phyloP scores from a whole-genome alignment of 2,888 invertebrate genomes.

The Synanthedon myopaeformis region DNA sequence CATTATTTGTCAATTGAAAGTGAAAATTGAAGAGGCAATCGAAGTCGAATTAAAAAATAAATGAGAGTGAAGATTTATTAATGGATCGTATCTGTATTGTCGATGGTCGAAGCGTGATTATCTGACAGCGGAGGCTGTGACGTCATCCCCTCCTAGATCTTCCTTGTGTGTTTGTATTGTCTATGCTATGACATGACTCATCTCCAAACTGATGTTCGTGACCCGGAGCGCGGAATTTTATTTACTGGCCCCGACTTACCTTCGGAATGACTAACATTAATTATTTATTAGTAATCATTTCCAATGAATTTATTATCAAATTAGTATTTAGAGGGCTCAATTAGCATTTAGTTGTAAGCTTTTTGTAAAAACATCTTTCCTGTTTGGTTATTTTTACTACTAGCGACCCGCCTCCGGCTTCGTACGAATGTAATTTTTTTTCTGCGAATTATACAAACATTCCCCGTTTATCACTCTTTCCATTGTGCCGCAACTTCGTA shows the following conservation, averaged over 20 bases:
- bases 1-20: slow-evolving; percentile 23
- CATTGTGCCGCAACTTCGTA: no score
- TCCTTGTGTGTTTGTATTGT: slow-evolving; percentile 32
- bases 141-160: slow-evolving; percentile 56
- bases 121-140: slow-evolving; percentile 32
- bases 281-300: slow-evolving; percentile 21
- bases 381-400: no score
- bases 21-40: slow-evolving; percentile 21
- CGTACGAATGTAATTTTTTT: no score
- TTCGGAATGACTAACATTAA: slow-evolving; percentile 33
- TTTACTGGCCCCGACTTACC: slow-evolving; percentile 40
- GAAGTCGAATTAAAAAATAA: slow-evolving; percentile 11
- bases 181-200: slow-evolving; percentile 35
- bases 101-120: slow-evolving; percentile 28
- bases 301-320: slow-evolving; percentile 14
- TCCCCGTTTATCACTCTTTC: no score
- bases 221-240: slow-evolving; percentile 50
- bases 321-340: neutral
- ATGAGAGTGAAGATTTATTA: slow-evolving; percentile 13
- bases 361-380: no score
- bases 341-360: neutral
- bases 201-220: slow-evolving; percentile 38
- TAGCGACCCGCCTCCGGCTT: no score
- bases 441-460: no score
- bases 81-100: slow-evolving; percentile 14